A percentile compares a stretch with the other conserved stretches of the same genome.
Evolutionary conservation across 30 jellyfish, hydroid and myxozoan genomes (phyloP).

Genomic region (Cassiopea andromeda): DNA sequence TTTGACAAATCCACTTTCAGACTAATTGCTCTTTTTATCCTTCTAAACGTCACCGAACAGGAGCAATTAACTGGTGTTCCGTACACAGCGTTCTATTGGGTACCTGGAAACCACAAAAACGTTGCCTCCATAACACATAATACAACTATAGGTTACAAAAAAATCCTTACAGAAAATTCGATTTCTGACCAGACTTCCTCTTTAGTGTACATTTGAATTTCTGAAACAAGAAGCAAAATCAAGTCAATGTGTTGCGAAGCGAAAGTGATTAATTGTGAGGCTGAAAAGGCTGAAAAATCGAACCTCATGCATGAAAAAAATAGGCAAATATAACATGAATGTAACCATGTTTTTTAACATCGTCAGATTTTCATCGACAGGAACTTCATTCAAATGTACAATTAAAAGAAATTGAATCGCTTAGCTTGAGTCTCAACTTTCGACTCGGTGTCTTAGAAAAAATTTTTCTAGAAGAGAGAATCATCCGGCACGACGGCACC

Average conservation of each 20-base stretch:
- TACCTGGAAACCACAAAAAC: neutral
- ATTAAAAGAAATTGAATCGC: too few relatives aligned
- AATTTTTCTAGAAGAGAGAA: too few relatives aligned
- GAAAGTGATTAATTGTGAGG: neutral
- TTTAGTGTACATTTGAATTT: constrained; percentile 71
- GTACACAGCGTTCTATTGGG: neutral
- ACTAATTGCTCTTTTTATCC: too few relatives aligned
- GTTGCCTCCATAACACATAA: neutral
- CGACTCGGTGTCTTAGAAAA: too few relatives aligned
- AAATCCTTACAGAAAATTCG: constrained; percentile 74
- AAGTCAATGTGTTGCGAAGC: neutral
- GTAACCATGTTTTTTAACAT: neutral
- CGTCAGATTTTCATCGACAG: too few relatives aligned
- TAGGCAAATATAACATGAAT: neutral
- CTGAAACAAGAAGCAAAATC: constrained; percentile 4
- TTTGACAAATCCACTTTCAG: too few relatives aligned
- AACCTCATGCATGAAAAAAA: too few relatives aligned
- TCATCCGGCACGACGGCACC: too few relatives aligned
- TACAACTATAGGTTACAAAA: neutral
- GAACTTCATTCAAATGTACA: too few relatives aligned
- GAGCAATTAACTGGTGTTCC: too few relatives aligned
- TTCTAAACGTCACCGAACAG: too few relatives aligned
- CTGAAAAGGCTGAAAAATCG: neutral
- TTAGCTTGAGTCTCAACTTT: too few relatives aligned
- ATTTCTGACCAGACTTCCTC: constrained; percentile 98